Base-by-base conservation (phyloP, 2,797 vertebrate genomes). In the Poeciliopsis infans region DNA sequence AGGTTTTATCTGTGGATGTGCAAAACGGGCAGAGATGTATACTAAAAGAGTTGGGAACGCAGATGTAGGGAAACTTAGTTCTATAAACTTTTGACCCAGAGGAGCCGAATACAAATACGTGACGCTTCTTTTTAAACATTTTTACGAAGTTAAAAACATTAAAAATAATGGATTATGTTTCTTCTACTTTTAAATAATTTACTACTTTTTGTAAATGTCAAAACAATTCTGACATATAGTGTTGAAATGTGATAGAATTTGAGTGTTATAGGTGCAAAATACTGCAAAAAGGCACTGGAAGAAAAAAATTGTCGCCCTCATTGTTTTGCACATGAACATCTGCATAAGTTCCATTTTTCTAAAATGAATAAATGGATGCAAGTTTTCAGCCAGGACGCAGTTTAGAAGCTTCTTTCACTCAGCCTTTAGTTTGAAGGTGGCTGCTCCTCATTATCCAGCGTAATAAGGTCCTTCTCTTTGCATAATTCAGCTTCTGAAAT, bases 381-480 rank as follows among this genome's bases (percentile, higher is more conserved):
- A 23, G 18, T 39, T 39, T 66, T 36, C 16, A 20, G 61, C 33
- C 33, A 39, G 33, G 3, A 1, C 1, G 1, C 8, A 20, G 61
- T 39, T 39, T 66, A 36, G 36, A 10, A 39, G 33, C 33, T 23
- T 66, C 7, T 18, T 66, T 66, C 5, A 23, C 18, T 39, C 61
- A 20, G 16, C 33, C 33, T 66, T 61, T 61, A 31, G 28, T 61
- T 33, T 61, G 18, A 39, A 39, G 8, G 61, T 23, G 23, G 61
- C 33, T 11, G 39, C 66, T 41, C 78, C 18, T 33, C 46, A 76
- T 41, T 69, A 81, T 76, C 69, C 77, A 83, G 81, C 47, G 20
- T 72, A 78, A 86, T 68, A 39, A 83, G 59, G 79, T 76, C 84
- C 77, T 88, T 23, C 75, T 78, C 83, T 64, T n/a, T 64, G 46